These are phyloP conservation scores for Parotia lawesii DNA, from an alignment of 2,113 vertebrate species.

Conservation along the genomic window DNA sequence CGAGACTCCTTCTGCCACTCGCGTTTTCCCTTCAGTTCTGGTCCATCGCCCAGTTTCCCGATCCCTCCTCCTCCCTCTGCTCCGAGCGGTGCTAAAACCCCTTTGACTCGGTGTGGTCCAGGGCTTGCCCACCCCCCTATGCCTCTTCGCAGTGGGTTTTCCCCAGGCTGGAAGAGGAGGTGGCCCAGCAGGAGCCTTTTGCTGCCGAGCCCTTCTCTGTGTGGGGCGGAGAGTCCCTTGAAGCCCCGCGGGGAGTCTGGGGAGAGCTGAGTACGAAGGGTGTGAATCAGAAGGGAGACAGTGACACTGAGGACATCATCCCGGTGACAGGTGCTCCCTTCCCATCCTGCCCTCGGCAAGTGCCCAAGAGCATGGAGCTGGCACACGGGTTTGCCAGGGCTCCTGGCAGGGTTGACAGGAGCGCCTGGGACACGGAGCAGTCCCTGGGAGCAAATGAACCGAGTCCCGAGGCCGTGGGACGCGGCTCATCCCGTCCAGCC, in stretches of 20 bases:
- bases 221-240: neutral
- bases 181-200: neutral
- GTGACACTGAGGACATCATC: neutral
- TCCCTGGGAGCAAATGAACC: neutral
- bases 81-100: neutral
- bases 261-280: neutral
- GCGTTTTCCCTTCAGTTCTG: neutral
- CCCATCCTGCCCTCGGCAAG: neutral
- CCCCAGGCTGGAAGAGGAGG: neutral
- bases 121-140: rapidly evolving
- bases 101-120: rapidly evolving
- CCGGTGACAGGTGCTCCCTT: neutral
- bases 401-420: neutral
- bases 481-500: neutral
- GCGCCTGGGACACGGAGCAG: neutral
- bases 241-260: rapidly evolving
- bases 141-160: neutral
- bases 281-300: neutral
- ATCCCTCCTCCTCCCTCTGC: neutral
- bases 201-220: neutral
- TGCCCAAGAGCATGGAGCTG: neutral
- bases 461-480: rapidly evolving
- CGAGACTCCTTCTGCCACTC: rapidly evolving
- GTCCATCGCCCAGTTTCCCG: rapidly evolving
- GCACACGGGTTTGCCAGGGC: neutral